Conservation (phyloP, 2,888 invertebrate species). For the Orchestes rusci region DNA sequence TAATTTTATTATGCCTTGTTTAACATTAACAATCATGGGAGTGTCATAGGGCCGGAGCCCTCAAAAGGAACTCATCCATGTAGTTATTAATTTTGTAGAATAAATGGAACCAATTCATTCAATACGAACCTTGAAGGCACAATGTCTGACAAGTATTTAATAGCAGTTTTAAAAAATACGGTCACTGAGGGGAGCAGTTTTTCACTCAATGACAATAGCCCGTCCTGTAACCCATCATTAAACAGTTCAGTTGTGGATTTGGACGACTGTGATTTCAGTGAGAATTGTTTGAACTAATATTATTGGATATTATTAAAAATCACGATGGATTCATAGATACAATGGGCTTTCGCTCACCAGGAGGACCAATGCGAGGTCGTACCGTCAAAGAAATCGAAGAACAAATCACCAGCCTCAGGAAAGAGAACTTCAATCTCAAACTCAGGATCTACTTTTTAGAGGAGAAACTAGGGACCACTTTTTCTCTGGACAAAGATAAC, state of each 20-base stretch:
- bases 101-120: slow-evolving; percentile 15
- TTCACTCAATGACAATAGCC: too few species aligned
- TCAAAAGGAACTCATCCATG: too few species aligned
- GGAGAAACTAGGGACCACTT: slow-evolving; percentile 66
- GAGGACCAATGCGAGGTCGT: slow-evolving; percentile 42
- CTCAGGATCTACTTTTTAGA: slow-evolving; percentile 86
- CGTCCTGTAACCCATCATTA: slow-evolving; percentile 24
- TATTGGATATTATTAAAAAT: too few species aligned
- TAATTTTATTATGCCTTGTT: too few species aligned
- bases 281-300: slow-evolving; percentile 5
- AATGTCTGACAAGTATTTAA: slow-evolving; percentile 32
- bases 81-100: slow-evolving; percentile 14
- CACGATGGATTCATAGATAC: slow-evolving; percentile 30
- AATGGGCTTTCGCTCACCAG: slow-evolving; percentile 36
- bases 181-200: slow-evolving; percentile 28
- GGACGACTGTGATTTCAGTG: slow-evolving; percentile 24
- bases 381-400: slow-evolving; percentile 89
- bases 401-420: slow-evolving; percentile 70
- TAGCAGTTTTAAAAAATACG: slow-evolving; percentile 36
- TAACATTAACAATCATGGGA: too few species aligned
- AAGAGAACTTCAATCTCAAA: slow-evolving; percentile 90
- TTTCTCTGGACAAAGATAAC: slow-evolving; percentile 58
- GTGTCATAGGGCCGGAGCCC: too few species aligned
- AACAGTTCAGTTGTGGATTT: slow-evolving; percentile 28
- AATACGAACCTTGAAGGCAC: neutral